phyloP scores from a whole-genome alignment of 2,888 invertebrate species.

The Leucania comma region DNA sequence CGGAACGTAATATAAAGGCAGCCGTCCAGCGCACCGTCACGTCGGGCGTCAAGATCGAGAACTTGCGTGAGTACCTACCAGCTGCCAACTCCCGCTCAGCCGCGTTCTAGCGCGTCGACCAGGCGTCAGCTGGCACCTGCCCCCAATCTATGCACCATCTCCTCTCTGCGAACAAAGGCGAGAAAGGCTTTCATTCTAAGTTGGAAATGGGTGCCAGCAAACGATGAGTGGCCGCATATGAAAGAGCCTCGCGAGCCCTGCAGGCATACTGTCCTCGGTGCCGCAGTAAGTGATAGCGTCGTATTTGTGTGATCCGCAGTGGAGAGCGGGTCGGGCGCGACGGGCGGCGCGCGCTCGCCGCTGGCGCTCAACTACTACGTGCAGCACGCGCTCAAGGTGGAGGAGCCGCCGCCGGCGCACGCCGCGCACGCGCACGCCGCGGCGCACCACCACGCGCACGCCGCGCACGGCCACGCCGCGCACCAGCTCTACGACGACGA shows the following conservation, averaged over 20 bases:
- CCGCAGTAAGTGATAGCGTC: constrained; percentile 4
- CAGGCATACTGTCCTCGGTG: too few relatives aligned
- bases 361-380: constrained; percentile 82
- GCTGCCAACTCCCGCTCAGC: background rate
- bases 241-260: constrained; percentile 58
- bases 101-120: background rate
- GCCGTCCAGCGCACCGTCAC: constrained; percentile 70
- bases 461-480: constrained; percentile 69
- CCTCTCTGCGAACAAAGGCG: background rate
- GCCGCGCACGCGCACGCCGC: constrained; percentile 62
- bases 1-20: constrained; percentile 77
- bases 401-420: constrained; percentile 80
- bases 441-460: constrained; percentile 73
- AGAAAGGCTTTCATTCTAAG: too few relatives aligned
- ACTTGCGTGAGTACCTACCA: constrained; percentile 72
- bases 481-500: constrained; percentile 66
- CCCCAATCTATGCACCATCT: background rate
- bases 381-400: constrained; percentile 80
- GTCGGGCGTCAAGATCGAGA: constrained; percentile 77
- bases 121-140: background rate
- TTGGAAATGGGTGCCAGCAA: constrained; percentile 1
- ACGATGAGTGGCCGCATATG: background rate
- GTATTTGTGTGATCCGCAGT: constrained; percentile 43
- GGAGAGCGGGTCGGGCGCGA: constrained; percentile 54
- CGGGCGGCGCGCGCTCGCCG: constrained; percentile 72